A percentile compares a stretch with the other conserved stretches of the same genome.
Conservation (phyloP, 2,113 vertebrate species). For the Callithrix jacchus region DNA sequence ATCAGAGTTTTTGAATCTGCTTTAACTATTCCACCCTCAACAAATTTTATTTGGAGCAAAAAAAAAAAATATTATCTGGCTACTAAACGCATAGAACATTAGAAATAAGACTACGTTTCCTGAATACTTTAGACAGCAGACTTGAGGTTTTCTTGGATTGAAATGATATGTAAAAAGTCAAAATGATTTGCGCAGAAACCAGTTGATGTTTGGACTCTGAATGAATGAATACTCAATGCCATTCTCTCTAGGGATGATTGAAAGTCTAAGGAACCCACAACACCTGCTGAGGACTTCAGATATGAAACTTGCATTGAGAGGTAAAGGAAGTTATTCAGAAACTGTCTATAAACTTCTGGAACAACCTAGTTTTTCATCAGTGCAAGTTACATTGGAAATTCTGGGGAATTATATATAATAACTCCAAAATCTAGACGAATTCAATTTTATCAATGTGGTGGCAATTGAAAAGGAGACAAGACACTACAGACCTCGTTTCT, state of each 20-base stretch:
- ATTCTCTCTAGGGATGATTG: neutral
- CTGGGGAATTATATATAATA: neutral
- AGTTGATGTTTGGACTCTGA: neutral
- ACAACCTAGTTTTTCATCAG: neutral
- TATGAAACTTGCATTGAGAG: neutral
- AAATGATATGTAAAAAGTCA: neutral
- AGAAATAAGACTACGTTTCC: neutral
- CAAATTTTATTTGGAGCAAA: neutral
- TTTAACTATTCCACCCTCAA: neutral
- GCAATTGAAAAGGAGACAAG: neutral
- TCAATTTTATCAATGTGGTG: neutral
- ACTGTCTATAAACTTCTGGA: neutral
- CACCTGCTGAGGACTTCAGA: neutral
- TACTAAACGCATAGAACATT: neutral
- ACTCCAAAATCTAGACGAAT: neutral
- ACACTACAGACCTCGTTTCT: neutral
- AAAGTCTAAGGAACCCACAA: neutral
- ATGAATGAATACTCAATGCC: neutral
- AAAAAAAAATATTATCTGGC: neutral
- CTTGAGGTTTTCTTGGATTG: neutral
- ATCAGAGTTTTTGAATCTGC: neutral
- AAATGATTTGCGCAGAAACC: neutral
- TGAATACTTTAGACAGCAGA: neutral
- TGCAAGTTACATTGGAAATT: neutral
- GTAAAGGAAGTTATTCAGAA: neutral